These are phyloP conservation scores for Otis tarda DNA, from an alignment of 2,113 vertebrate genomes.

Conservation along the genomic window DNA sequence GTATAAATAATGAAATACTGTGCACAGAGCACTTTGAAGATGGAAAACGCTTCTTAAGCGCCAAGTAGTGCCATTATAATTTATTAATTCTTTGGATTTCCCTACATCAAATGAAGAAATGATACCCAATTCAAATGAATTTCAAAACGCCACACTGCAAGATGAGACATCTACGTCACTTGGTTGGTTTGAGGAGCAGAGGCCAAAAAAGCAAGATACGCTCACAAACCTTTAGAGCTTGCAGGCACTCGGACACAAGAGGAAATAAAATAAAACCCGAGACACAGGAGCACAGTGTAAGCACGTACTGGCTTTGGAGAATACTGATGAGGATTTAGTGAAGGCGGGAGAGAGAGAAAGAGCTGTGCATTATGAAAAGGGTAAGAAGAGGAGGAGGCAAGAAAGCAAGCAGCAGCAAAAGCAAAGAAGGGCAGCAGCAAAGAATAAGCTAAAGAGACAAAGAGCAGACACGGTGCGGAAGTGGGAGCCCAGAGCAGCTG, in stretches of 20 bases:
- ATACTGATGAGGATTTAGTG: neutral
- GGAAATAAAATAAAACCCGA: neutral
- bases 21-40: neutral
- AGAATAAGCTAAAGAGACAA: neutral
- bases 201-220: neutral
- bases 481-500: neutral
- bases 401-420: neutral
- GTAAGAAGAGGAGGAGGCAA: neutral
- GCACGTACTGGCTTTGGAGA: neutral
- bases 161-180: neutral
- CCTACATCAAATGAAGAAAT: neutral
- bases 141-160: neutral
- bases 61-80: neutral
- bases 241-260: neutral
- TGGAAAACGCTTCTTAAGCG: neutral
- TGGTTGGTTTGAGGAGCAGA: neutral
- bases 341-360: neutral
- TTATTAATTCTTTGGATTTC: constrained; percentile 19
- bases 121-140: neutral
- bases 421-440: neutral
- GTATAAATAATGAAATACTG: constrained; percentile 29
- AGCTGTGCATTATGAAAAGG: neutral
- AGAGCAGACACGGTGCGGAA: accelerated
- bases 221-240: neutral
- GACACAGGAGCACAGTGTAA: neutral